Evolutionary conservation across 2,113 vertebrate genomes (phyloP).

Genomic region (Cynoglossus semilaevis): DNA sequence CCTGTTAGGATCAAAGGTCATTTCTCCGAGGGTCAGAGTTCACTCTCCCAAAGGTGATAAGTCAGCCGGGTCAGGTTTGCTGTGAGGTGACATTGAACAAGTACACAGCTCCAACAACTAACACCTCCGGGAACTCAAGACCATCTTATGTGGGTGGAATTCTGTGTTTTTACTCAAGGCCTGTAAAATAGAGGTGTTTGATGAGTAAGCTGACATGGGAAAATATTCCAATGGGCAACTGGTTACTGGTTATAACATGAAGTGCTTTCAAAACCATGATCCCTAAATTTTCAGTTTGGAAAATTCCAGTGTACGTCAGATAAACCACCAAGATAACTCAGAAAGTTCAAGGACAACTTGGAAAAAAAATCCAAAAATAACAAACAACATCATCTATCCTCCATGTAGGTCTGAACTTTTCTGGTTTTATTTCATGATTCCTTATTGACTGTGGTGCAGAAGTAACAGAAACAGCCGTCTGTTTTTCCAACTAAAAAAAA

Average conservation of each 20-base stretch:
- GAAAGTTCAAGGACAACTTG: no score
- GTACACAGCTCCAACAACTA: conserved; percentile 38
- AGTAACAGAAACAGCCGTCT: no score
- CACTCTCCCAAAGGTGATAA: conserved; percentile 58
- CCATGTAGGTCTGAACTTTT: no score
- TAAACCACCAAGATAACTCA: no score
- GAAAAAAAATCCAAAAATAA: neutral
- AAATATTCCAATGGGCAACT: neutral
- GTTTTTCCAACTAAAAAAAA: no score
- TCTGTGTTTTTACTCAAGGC: conserved; percentile 27
- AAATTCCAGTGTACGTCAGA: no score
- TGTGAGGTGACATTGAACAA: conserved; percentile 71
- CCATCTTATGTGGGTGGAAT: conserved; percentile 17
- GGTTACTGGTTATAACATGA: neutral
- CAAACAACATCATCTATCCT: no score
- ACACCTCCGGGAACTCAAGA: conserved; percentile 37
- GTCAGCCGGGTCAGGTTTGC: conserved; percentile 45
- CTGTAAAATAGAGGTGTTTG: neutral
- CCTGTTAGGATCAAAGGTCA: conserved; percentile 67
- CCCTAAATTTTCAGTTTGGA: no score
- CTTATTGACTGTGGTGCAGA: no score
- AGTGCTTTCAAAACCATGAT: no score
- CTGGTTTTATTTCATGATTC: no score
- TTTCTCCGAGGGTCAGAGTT: conserved; percentile 60
- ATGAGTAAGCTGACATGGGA: conserved; percentile 23